Base-by-base conservation (phyloP, 1,140 invertebrate genomes). In the Campodea augens region DNA sequence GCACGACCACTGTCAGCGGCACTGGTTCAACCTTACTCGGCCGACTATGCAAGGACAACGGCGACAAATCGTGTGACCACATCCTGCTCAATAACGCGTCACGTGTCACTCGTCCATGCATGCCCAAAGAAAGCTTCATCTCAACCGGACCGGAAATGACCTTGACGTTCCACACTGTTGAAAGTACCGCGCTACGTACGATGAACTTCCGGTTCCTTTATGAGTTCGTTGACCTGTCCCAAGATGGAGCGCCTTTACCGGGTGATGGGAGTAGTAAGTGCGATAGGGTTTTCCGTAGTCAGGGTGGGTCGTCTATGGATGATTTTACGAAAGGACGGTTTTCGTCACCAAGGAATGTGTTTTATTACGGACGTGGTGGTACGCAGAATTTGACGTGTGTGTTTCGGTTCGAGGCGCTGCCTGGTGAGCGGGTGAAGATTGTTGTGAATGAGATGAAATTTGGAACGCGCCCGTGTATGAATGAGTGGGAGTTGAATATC, bases 221-320 rank as follows among this genome's bases (percentile, higher is more conserved):
- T 61, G 84, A 90, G 60, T 88, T 90, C 51, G 84, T 89, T 5
- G 82, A 88, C 59, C 64, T 85, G 2, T 76, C 82, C 47, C 78
- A 87, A 63, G 84, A 84, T 0, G 74, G 84, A 43, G 70, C 74
- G 0, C 40, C 42, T 24, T 15, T 47, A 27, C 37, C 38, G 21
- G 27, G 46, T 25, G 25, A 51, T n/a, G 40, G 40, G 21, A 46
- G 38, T 36, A 45, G 25, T 23, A 24, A 39, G 13, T 2, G 59
- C 74, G 60, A 60, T 32, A 27, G 44, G 37, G 68, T 45, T 66
- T 67, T 47, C 60, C 0, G 60, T 63, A 63, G 66, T 71, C 85
- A 67, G 67, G 74, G 25, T 5, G 22, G 18, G 19, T n/a, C 43
- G 18, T 5, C 5, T 3, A 38, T 41, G 18, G 19, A 38, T 25